phyloP scores from a whole-genome alignment of 2,888 invertebrate species.

The Opisthograptis luteolata region DNA sequence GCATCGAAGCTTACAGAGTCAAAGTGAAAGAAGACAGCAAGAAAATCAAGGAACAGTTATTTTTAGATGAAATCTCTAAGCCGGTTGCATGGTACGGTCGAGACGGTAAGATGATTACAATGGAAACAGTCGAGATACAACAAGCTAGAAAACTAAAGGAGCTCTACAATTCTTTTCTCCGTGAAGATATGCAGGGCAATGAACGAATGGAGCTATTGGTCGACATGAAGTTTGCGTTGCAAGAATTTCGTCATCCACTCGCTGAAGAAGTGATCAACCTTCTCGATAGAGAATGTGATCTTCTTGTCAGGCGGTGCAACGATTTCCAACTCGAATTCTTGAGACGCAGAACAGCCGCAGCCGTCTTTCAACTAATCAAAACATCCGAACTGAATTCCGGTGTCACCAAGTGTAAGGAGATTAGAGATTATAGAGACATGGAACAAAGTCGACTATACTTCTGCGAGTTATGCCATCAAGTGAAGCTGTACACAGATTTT shows the following conservation, averaged over 20 bases:
- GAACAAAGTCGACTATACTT: conserved; percentile 67
- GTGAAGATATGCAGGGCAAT: conserved; percentile 83
- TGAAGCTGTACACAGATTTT: conserved; percentile 85
- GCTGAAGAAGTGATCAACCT: conserved; percentile 85
- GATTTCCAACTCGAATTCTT: conserved; percentile 85
- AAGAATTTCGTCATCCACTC: conserved; percentile 82
- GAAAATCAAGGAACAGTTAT: conserved; percentile 84
- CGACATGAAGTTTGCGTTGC: conserved; percentile 88
- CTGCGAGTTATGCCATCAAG: conserved; percentile 87
- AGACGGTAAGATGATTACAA: conserved; percentile 87
- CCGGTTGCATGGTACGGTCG: conserved; percentile 91
- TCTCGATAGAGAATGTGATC: conserved; percentile 88
- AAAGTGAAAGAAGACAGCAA: conserved; percentile 85
- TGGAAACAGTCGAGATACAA: conserved; percentile 93
- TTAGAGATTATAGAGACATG: conserved; percentile 72
- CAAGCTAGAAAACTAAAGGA: conserved; percentile 90
- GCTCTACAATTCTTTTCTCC: conserved; percentile 87
- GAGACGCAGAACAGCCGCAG: conserved; percentile 86
- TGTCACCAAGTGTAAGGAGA: conserved; percentile 78
- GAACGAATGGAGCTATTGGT: conserved; percentile 88
- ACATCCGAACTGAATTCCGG: conserved; percentile 84
- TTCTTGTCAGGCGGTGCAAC: conserved; percentile 86
- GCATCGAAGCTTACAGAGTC: conserved; percentile 87
- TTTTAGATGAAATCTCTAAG: conserved; percentile 87
- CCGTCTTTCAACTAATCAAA: conserved; percentile 83